Percentiles rank a stretch among this genome's conserved stretches.
These are phyloP conservation scores for Ctenosaura bakeri DNA, from an alignment of 2,797 vertebrate species.

Conservation along the genomic window DNA sequence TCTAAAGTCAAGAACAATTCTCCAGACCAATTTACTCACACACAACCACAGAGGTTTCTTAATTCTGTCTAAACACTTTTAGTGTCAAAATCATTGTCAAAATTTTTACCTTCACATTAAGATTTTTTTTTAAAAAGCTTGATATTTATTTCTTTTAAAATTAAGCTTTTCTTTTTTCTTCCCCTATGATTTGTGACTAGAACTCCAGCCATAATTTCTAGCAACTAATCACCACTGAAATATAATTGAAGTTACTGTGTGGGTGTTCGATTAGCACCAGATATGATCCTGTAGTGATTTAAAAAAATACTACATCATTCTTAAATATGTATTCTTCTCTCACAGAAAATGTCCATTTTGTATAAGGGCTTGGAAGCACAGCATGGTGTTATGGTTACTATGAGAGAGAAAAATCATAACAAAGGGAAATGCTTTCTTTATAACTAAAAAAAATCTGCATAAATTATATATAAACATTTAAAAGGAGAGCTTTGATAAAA, in stretches of 20 bases:
- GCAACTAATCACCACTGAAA: background rate
- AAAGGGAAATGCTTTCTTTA: constrained; percentile 5
- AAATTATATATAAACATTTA: constrained; percentile 37
- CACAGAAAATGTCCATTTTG: rapidly evolving
- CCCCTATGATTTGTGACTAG: background rate
- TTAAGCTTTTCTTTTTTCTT: background rate
- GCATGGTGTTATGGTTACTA: rapidly evolving
- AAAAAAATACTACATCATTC: background rate
- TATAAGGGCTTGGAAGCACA: background rate
- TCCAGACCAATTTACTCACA: background rate
- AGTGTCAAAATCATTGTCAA: background rate
- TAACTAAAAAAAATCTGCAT: background rate
- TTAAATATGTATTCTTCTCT: background rate
- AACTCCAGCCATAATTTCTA: background rate
- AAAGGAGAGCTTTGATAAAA: background rate
- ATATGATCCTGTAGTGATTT: rapidly evolving
- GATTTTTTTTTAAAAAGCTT: background rate
- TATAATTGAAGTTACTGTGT: background rate
- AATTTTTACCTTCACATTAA: constrained; percentile 3
- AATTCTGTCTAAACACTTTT: constrained; percentile 2
- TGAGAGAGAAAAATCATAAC: background rate
- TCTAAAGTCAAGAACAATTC: constrained; percentile 31
- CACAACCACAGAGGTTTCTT: background rate
- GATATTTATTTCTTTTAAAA: background rate
- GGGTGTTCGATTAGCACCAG: background rate